These are phyloP conservation scores for Phataginus tetradactyla DNA, from an alignment of 2,797 vertebrate species.

Conservation along the genomic window DNA sequence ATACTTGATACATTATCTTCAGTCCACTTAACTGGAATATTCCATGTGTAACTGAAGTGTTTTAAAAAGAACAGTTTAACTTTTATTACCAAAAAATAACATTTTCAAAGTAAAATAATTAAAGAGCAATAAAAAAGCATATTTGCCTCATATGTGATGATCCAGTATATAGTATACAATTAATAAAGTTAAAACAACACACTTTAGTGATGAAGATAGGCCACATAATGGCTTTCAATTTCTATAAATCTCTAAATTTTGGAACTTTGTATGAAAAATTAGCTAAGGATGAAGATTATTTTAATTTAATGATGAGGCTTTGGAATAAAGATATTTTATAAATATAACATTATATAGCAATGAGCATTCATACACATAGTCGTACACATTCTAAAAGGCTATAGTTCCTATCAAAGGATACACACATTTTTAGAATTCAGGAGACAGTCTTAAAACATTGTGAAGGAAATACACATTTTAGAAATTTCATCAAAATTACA, in stretches of 20 bases:
- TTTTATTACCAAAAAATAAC: conserved; percentile 50
- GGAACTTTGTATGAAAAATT: background rate
- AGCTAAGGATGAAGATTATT: background rate
- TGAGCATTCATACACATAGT: background rate
- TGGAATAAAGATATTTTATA: background rate
- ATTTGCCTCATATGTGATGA: background rate
- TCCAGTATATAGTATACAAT: background rate
- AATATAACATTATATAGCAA: background rate
- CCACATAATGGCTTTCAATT: background rate
- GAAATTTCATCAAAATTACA: background rate
- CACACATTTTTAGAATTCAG: background rate
- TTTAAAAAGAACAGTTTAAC: conserved; percentile 57
- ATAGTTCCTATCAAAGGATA: background rate
- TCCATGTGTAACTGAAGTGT: conserved; percentile 95
- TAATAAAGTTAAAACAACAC: background rate
- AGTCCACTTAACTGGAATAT: conserved; percentile 92
- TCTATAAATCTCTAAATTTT: background rate
- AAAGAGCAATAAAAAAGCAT: conserved; percentile 8
- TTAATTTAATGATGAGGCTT: conserved; percentile 1
- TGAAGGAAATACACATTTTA: background rate
- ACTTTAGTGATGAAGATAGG: background rate
- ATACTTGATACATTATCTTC: conserved; percentile 38
- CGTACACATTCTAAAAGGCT: background rate
- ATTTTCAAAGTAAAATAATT: conserved; percentile 47
- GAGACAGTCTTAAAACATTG: background rate